Evolutionary conservation across 2,888 invertebrate species (phyloP).

Genomic region (Resseliella maxima): DNA sequence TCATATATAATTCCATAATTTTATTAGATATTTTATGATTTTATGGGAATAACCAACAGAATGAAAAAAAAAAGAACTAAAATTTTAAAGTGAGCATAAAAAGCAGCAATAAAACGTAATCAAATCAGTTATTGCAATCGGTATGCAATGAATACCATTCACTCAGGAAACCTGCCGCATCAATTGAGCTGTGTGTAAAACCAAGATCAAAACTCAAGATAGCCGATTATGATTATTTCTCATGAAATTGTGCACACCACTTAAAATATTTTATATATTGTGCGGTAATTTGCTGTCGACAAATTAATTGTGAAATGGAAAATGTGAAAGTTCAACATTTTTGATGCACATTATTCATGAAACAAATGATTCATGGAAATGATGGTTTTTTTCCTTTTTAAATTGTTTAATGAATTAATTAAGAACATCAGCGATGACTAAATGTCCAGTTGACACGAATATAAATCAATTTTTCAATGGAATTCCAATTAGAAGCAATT

Average conservation of each 20-base stretch:
- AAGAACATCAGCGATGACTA: not conserved
- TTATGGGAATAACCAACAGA: not conserved
- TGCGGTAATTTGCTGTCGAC: not conserved
- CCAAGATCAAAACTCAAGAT: slow-evolving; percentile 4
- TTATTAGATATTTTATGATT: slow-evolving; percentile 32
- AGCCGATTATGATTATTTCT: not conserved
- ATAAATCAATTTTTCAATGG: not conserved
- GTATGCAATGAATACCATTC: not conserved
- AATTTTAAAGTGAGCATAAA: not conserved
- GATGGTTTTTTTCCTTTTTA: not conserved
- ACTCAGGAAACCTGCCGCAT: not conserved
- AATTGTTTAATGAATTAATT: slow-evolving; percentile 6
- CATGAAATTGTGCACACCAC: not conserved
- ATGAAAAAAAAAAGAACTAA: not conserved
- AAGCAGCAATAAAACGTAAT: not conserved
- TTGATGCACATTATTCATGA: not conserved
- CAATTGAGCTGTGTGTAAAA: not conserved
- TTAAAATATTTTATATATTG: not conserved
- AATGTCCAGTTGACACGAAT: slow-evolving; percentile 13
- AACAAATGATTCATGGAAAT: not conserved
- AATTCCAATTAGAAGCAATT: not conserved
- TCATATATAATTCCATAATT: slow-evolving; percentile 45
- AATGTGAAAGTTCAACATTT: not conserved
- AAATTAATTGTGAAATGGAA: slow-evolving; percentile 9
- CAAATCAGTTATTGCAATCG: not conserved